phyloP scores from a whole-genome alignment of 1,140 invertebrate species.

The Hycleus cichorii region DNA sequence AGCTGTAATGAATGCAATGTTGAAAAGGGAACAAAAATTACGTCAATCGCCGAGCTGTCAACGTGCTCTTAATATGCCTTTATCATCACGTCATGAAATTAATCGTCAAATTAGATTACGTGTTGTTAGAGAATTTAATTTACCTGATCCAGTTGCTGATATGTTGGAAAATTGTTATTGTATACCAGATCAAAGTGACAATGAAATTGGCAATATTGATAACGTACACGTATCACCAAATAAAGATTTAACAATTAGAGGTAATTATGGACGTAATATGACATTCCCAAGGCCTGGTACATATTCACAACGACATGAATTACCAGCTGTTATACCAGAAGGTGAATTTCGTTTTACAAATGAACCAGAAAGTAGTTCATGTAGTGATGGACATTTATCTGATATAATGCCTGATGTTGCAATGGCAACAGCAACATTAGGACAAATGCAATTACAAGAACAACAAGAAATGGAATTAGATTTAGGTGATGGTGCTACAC shows the following conservation, averaged over 20 bases:
- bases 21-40: slow-evolving; percentile 79
- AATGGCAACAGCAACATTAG: slow-evolving; percentile 73
- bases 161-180: slow-evolving; percentile 55
- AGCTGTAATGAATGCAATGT: slow-evolving; percentile 70
- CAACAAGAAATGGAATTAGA: slow-evolving; percentile 59
- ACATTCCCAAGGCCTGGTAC: slow-evolving; percentile 51
- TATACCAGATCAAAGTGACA: slow-evolving; percentile 30
- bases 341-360: slow-evolving; percentile 39
- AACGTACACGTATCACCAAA: slow-evolving; percentile 27
- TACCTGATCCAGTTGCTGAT: slow-evolving; percentile 86
- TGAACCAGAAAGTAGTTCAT: slow-evolving; percentile 52
- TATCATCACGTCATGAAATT: slow-evolving; percentile 69
- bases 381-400: slow-evolving; percentile 63
- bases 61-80: slow-evolving; percentile 64
- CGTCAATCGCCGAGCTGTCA: slow-evolving; percentile 70
- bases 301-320: slow-evolving; percentile 26
- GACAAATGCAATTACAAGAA: slow-evolving; percentile 61
- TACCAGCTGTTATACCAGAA: slow-evolving; percentile 39
- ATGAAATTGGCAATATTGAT: slow-evolving; percentile 17
- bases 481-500: slow-evolving; percentile 66
- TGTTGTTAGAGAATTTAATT: slow-evolving; percentile 88
- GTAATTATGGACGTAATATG: slow-evolving; percentile 46
- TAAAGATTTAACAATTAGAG: slow-evolving; percentile 15
- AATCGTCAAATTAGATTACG: slow-evolving; percentile 71
- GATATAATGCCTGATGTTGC: slow-evolving; percentile 83